These are phyloP conservation scores for Calameuta idolon DNA, from an alignment of 2,888 invertebrate genomes.

Conservation along the genomic window DNA sequence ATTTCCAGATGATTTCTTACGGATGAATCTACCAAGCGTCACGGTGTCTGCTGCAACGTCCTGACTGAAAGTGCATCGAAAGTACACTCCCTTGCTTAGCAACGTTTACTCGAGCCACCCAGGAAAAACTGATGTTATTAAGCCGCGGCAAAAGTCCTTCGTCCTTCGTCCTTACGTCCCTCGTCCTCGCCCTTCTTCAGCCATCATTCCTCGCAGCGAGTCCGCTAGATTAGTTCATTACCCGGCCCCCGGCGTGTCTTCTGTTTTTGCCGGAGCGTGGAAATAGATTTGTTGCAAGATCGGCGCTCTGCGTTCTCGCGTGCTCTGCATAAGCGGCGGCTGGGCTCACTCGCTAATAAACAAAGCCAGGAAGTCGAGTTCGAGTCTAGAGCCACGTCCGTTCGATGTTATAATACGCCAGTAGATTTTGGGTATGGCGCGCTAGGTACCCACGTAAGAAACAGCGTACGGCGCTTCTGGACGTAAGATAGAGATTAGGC, in stretches of 20 bases:
- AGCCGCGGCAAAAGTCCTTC: constrained; percentile 54
- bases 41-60: constrained; percentile 22
- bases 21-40: constrained; percentile 10
- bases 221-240: constrained; percentile 65
- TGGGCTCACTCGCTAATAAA: neutral
- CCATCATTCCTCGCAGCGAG: constrained; percentile 19
- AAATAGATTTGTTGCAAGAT: constrained; percentile 64
- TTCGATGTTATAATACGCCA: neutral
- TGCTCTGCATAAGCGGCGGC: constrained; percentile 11
- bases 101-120: constrained; percentile 43
- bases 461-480: neutral
- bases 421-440: neutral
- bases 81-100: constrained; percentile 11
- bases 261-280: constrained; percentile 58
- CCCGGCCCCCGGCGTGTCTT: constrained; percentile 53
- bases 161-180: constrained; percentile 28
- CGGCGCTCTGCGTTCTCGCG: constrained; percentile 41
- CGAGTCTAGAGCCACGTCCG: neutral
- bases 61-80: neutral
- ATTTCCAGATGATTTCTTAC: neutral
- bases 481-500: neutral
- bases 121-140: constrained; percentile 63
- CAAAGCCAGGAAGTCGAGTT: neutral
- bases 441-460: neutral
- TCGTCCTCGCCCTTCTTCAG: constrained; percentile 16